These are phyloP conservation scores for Zaprionus inermis DNA, from an alignment of 1,140 invertebrate species.

Conservation along the genomic window DNA sequence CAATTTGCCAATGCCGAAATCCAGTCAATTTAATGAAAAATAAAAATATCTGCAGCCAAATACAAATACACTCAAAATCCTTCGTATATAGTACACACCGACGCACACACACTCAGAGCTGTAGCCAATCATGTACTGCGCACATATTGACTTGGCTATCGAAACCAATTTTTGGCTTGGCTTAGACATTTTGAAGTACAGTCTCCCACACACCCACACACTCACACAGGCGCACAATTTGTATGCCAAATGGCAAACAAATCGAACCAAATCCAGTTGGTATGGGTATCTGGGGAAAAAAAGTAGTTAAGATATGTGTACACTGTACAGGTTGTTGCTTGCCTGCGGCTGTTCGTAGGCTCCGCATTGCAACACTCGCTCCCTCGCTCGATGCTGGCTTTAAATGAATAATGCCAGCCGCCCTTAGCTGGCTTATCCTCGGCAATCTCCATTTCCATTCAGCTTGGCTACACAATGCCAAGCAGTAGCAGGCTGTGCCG, in stretches of 20 bases:
- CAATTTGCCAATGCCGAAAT: constrained; percentile 40
- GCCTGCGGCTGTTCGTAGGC: constrained; percentile 41
- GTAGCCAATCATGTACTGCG: constrained; percentile 17
- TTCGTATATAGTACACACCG: not conserved
- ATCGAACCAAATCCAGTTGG: constrained; percentile 27
- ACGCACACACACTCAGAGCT: not conserved
- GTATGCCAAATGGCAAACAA: constrained; percentile 46
- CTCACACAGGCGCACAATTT: constrained; percentile 45
- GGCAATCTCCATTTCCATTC: constrained; percentile 56
- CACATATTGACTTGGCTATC: constrained; percentile 38
- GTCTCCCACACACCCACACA: constrained; percentile 12
- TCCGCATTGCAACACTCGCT: constrained; percentile 64
- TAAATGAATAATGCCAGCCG: constrained; percentile 74
- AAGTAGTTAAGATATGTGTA: constrained; percentile 26
- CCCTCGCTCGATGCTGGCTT: constrained; percentile 34
- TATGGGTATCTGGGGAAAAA: not conserved
- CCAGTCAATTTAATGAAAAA: constrained; percentile 71
- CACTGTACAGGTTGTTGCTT: constrained; percentile 13
- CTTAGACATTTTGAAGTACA: constrained; percentile 41
- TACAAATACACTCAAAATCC: not conserved
- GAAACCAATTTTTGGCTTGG: constrained; percentile 62
- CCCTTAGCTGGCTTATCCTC: constrained; percentile 14
- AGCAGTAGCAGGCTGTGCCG: not conserved
- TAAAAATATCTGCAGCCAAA: constrained; percentile 44
- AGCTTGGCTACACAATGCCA: constrained; percentile 18